Evolutionary conservation across 1,140 invertebrate species (phyloP).

Genomic region (Aleiodes sp.): DNA sequence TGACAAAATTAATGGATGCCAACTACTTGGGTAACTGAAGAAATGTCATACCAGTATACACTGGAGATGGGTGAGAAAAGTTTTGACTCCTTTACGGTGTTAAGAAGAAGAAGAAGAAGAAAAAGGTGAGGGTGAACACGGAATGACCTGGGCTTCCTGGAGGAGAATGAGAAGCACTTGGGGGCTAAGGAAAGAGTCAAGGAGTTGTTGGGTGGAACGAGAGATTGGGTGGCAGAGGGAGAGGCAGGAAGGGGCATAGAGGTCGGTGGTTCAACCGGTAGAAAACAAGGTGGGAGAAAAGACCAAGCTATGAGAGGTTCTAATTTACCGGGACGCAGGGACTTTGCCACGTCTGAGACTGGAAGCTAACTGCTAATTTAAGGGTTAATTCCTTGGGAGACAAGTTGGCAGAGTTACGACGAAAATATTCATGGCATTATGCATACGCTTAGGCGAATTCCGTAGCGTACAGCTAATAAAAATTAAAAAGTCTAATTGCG

Average conservation of each 20-base stretch:
- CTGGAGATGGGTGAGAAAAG: conserved; percentile 52
- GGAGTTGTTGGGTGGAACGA: conserved; percentile 30
- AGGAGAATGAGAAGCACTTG: conserved; percentile 1
- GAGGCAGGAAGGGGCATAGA: not conserved
- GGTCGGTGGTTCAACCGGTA: not conserved
- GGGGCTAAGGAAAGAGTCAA: conserved; percentile 25
- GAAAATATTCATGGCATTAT: conserved; percentile 69
- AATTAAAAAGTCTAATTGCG: conserved; percentile 68
- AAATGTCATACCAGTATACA: conserved; percentile 24
- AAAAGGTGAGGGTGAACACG: not conserved
- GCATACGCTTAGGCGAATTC: conserved; percentile 63
- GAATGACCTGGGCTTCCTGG: not conserved
- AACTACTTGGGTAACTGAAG: not conserved
- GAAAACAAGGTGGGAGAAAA: conserved; percentile 36
- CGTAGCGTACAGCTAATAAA: conserved; percentile 60
- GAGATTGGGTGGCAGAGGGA: conserved; percentile 10
- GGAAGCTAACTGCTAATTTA: conserved; percentile 67
- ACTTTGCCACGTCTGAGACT: conserved; percentile 59
- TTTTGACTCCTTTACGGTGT: conserved; percentile 41
- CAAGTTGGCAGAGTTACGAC: conserved; percentile 68
- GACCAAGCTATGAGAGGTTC: conserved; percentile 47
- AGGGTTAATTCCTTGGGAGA: conserved; percentile 68
- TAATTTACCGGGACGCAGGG: conserved; percentile 63
- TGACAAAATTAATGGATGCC: conserved; percentile 1
- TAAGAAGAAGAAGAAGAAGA: conserved; percentile 24